Conservation (phyloP, 2,888 invertebrate species). For the Graphium colonna region DNA sequence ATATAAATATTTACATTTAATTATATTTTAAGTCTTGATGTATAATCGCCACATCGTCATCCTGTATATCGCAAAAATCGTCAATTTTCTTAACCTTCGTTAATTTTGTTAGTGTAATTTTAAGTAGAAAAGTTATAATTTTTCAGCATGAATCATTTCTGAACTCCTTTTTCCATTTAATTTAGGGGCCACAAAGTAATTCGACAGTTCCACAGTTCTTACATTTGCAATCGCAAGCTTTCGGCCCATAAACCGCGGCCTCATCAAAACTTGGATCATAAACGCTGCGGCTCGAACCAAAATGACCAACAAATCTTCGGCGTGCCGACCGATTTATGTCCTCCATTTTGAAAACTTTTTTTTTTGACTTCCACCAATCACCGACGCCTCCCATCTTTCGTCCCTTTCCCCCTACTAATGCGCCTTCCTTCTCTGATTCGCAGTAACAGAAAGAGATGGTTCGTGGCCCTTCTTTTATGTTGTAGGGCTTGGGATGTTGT, state of each 20-base stretch:
- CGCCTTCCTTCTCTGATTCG: background rate
- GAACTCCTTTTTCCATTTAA: too few relatives aligned
- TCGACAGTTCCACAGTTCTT: background rate
- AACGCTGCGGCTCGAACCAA: constrained; percentile 9
- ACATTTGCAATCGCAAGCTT: constrained; percentile 1
- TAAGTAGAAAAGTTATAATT: too few relatives aligned
- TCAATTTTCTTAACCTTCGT: too few relatives aligned
- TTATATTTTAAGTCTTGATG: too few relatives aligned
- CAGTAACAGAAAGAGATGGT: constrained; percentile 10
- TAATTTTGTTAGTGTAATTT: too few relatives aligned
- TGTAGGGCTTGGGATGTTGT: constrained; percentile 28
- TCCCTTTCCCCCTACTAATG: constrained; percentile 7
- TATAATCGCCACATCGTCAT: too few relatives aligned
- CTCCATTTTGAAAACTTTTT: constrained; percentile 17
- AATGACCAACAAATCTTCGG: background rate
- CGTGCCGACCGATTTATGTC: constrained; percentile 7
- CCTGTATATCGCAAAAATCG: too few relatives aligned
- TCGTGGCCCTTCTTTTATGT: constrained; percentile 28
- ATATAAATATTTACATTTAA: too few relatives aligned
- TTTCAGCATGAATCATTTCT: too few relatives aligned
- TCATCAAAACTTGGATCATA: constrained; percentile 19
- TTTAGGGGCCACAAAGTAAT: background rate
- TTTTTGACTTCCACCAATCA: constrained; percentile 14
- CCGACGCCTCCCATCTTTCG: constrained; percentile 3
- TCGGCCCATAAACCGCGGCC: constrained; percentile 12